Evolutionary conservation across 2,888 invertebrate genomes (phyloP).

Genomic region (Drosophila anceps): DNA sequence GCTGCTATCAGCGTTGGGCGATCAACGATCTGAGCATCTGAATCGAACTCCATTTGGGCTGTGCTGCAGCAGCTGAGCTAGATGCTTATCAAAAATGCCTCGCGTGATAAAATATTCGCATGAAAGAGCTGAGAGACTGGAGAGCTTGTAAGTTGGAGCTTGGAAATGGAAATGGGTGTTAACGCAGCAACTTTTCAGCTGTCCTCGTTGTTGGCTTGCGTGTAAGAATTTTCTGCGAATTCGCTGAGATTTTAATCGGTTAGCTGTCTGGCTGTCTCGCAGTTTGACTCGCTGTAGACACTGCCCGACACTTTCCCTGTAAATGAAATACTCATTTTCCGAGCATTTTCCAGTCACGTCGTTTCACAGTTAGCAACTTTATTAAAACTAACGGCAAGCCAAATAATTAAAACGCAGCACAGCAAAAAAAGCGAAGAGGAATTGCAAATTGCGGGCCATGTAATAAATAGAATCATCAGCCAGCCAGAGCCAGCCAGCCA

Average conservation of each 20-base stretch:
- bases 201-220: conserved; percentile 64
- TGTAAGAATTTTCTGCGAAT: conserved; percentile 80
- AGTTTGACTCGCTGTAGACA: conserved; percentile 2
- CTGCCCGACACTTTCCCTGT: conserved; percentile 71
- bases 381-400: conserved; percentile 77
- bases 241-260: conserved; percentile 73
- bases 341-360: conserved; percentile 70
- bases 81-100: conserved; percentile 70
- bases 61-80: conserved; percentile 32
- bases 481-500: conserved; percentile 13
- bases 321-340: conserved; percentile 72
- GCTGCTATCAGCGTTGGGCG: conserved; percentile 44
- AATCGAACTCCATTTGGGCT: conserved; percentile 26
- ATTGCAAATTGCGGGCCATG: conserved; percentile 74
- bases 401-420: conserved; percentile 73
- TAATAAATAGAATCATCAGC: conserved; percentile 78
- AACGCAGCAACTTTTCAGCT: conserved; percentile 75
- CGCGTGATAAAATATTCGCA: conserved; percentile 76
- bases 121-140: conserved; percentile 38
- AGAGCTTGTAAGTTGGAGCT: conserved; percentile 10
- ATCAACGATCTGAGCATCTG: conserved; percentile 54
- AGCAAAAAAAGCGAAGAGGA: conserved; percentile 44
- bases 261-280: conserved; percentile 39
- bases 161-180: conserved; percentile 59
- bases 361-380: conserved; percentile 80